A percentile compares a stretch with the other conserved stretches of the same genome.
Evolutionary conservation across 1,140 invertebrate species (phyloP).

Genomic region (Charaxes varanes): DNA sequence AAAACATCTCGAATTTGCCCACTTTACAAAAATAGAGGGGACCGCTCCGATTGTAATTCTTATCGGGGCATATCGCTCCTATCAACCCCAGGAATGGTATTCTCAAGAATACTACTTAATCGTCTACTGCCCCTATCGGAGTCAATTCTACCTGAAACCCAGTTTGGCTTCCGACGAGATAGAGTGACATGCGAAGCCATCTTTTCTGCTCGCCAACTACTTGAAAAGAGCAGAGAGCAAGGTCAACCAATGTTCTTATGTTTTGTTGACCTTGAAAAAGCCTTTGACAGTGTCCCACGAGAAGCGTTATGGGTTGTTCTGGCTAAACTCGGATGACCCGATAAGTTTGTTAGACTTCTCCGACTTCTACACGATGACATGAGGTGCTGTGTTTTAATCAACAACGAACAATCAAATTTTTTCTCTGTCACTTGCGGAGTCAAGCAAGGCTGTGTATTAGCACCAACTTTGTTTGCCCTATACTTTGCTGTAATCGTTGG

Average conservation of each 20-base stretch:
- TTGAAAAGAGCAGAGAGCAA: slow-evolving; percentile 28
- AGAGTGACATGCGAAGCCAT: slow-evolving; percentile 29
- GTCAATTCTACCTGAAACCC: slow-evolving; percentile 20
- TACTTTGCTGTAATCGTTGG: too few relatives aligned
- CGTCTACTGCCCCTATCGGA: neutral
- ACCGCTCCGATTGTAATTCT: neutral
- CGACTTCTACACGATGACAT: slow-evolving; percentile 20
- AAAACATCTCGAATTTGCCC: neutral
- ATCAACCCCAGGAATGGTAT: neutral
- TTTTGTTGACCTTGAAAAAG: slow-evolving; percentile 31
- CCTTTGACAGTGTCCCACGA: slow-evolving; percentile 19
- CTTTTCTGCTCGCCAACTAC: slow-evolving; percentile 21
- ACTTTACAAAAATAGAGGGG: neutral
- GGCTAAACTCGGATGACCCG: slow-evolving; percentile 14
- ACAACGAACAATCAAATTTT: slow-evolving; percentile 6
- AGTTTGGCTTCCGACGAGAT: slow-evolving; percentile 23
- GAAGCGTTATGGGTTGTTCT: slow-evolving; percentile 18
- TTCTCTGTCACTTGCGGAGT: slow-evolving; percentile 9
- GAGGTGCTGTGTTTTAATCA: slow-evolving; percentile 13
- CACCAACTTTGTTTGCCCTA: too few relatives aligned
- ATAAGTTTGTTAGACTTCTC: slow-evolving; percentile 14
- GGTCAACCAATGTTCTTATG: slow-evolving; percentile 20
- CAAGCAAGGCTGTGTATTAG: slow-evolving; percentile 15
- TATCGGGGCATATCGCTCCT: neutral
- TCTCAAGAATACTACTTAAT: too few relatives aligned